A percentile compares a stretch with the other conserved stretches of the same genome.
These are phyloP conservation scores for Pterostichus niger DNA, from an alignment of 2,888 invertebrate species.

Conservation along the genomic window DNA sequence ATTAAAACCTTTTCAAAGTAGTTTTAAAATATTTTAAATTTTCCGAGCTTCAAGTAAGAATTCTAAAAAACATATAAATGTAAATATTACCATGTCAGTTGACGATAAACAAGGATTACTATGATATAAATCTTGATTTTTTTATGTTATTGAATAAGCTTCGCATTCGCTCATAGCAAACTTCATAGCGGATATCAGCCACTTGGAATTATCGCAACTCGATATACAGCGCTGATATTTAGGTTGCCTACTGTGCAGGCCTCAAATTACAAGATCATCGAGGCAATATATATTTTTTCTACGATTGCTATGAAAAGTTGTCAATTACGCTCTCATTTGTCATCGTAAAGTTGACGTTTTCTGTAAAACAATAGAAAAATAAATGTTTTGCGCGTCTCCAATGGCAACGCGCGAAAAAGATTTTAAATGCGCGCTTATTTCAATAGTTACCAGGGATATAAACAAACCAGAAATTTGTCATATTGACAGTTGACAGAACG, in stretches of 20 bases:
- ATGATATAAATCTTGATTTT: conserved; percentile 14
- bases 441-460: no score
- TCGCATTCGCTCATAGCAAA: conserved; percentile 23
- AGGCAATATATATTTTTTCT: no score
- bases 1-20: background rate
- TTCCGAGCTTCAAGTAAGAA: background rate
- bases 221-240: conserved; percentile 1
- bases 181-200: conserved; percentile 25
- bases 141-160: conserved; percentile 15
- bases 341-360: no score
- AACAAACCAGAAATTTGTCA: no score
- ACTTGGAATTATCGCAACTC: background rate
- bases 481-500: no score
- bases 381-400: no score
- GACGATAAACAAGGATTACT: conserved; percentile 10
- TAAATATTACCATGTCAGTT: conserved; percentile 2
- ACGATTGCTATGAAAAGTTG: no score
- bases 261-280: background rate
- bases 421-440: no score
- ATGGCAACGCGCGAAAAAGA: no score
- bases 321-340: no score
- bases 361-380: no score
- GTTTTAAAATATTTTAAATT: conserved; percentile 2
- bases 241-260: background rate
- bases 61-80: conserved; percentile 15